Conservation (phyloP, 1,140 invertebrate species). For the Homarus americanus region DNA sequence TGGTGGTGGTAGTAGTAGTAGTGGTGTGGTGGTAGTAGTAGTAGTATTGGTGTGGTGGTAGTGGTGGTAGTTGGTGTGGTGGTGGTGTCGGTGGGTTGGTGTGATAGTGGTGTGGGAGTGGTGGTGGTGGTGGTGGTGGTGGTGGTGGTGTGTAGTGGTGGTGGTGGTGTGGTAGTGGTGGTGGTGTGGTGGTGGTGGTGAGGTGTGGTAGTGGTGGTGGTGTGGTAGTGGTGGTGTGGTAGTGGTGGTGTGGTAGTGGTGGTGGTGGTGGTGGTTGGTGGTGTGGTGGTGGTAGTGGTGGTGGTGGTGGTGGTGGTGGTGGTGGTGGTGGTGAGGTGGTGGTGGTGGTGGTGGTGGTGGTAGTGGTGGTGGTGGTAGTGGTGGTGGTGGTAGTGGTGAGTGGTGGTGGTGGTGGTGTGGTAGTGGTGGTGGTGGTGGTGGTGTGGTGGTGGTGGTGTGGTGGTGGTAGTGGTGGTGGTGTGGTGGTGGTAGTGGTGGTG, state of each 20-base stretch:
- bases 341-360: neutral
- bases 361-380: neutral
- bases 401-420: too few relatives aligned
- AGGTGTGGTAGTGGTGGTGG: neutral
- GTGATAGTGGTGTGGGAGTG: too few relatives aligned
- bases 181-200: too few relatives aligned
- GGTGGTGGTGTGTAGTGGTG: too few relatives aligned
- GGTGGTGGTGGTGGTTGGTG: slow-evolving; percentile 3
- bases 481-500: neutral
- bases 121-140: too few relatives aligned
- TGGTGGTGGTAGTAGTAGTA: neutral
- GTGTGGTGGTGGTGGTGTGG: neutral
- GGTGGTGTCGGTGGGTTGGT: too few relatives aligned
- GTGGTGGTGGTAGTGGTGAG: neutral
- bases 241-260: neutral
- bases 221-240: neutral
- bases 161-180: too few relatives aligned
- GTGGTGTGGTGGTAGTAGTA: neutral
- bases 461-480: neutral
- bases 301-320: neutral
- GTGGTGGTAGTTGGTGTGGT: too few relatives aligned
- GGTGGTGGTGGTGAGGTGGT: neutral
- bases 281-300: neutral
- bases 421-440: neutral
- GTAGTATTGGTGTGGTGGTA: neutral